phyloP scores from a whole-genome alignment of 1,140 invertebrate genomes.

The Heliothis virescens region DNA sequence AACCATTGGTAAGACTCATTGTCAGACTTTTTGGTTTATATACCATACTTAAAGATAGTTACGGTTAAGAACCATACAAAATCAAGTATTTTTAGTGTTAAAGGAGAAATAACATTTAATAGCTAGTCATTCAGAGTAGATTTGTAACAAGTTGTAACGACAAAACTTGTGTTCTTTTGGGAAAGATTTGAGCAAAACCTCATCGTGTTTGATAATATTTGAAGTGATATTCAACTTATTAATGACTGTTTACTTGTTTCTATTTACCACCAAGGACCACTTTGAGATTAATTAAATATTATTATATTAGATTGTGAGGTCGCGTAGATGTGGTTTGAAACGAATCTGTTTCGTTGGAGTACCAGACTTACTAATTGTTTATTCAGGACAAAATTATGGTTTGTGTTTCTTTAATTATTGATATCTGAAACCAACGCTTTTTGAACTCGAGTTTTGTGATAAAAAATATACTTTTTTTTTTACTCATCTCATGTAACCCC shows the following conservation, averaged over 20 bases:
- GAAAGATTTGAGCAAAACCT: slow-evolving; percentile 24
- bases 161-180: slow-evolving; percentile 18
- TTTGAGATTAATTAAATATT: slow-evolving; percentile 3
- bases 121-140: not conserved
- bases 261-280: not conserved
- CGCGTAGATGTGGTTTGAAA: not conserved
- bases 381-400: too few species aligned
- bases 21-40: too few species aligned
- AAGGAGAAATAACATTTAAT: not conserved
- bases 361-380: too few species aligned
- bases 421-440: too few species aligned
- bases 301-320: not conserved
- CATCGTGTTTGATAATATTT: slow-evolving; percentile 14
- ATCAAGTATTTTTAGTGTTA: too few species aligned
- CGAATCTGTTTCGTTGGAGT: not conserved
- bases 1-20: too few species aligned
- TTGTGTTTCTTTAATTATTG: too few species aligned
- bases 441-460: too few species aligned
- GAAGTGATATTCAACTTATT: slow-evolving; percentile 20
- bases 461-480: not conserved
- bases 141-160: slow-evolving; percentile 5
- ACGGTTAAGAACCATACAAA: too few species aligned
- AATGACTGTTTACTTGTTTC: slow-evolving; percentile 17
- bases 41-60: too few species aligned
- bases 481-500: too few species aligned